These are phyloP conservation scores for Tetramorium parvispinum DNA, from an alignment of 1,140 invertebrate genomes.

Conservation along the genomic window DNA sequence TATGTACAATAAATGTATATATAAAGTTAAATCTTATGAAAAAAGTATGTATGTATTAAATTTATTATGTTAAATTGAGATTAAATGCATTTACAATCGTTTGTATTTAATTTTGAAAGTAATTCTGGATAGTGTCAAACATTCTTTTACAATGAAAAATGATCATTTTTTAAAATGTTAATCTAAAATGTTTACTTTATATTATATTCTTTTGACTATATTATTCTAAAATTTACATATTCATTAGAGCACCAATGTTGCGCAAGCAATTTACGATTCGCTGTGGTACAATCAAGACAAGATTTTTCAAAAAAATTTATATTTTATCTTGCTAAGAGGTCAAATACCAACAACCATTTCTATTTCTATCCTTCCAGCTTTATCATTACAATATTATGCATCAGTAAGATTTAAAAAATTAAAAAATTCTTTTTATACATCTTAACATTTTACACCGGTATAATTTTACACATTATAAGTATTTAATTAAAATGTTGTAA, in stretches of 20 bases:
- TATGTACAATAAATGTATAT: too few species aligned
- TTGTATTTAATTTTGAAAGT: too few species aligned
- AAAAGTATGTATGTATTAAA: background rate
- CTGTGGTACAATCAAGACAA: constrained; percentile 52
- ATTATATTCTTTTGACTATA: background rate
- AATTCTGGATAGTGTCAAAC: too few species aligned
- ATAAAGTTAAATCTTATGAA: too few species aligned
- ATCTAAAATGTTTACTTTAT: background rate
- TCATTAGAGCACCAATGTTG: constrained; percentile 27
- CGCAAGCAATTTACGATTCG: constrained; percentile 32
- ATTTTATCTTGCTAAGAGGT: constrained; percentile 57
- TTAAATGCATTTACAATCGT: too few species aligned
- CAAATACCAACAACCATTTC: constrained; percentile 64
- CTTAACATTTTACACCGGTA: background rate
- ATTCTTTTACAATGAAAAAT: background rate
- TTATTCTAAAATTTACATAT: constrained; percentile 42
- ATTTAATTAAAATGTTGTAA: background rate
- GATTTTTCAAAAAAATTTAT: constrained; percentile 44
- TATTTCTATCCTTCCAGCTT: constrained; percentile 63
- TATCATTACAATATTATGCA: constrained; percentile 62
- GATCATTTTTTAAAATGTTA: background rate
- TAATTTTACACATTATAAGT: background rate
- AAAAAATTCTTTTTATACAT: background rate
- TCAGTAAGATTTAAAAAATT: constrained; percentile 22
- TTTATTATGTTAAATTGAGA: too few species aligned